Conservation (phyloP, 2,888 invertebrate genomes). For the Ctena decussata region DNA sequence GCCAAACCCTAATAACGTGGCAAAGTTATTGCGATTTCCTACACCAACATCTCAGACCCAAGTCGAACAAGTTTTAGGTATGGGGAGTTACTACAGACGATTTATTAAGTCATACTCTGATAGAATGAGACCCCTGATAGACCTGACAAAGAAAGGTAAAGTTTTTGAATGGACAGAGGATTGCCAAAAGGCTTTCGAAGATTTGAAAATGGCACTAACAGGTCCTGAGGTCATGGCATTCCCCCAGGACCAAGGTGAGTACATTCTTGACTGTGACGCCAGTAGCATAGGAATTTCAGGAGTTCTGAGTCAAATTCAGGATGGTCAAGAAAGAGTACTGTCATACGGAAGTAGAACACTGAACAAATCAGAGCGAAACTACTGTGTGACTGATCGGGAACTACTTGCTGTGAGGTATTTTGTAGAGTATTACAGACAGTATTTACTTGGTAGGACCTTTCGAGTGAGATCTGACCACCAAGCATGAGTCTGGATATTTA, state of each 20-base stretch:
- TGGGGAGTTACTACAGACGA: conserved; percentile 45
- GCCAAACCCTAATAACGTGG: conserved; percentile 17
- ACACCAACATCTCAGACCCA: conserved; percentile 31
- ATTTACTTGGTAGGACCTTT: conserved; percentile 16
- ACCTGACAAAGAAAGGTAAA: conserved; percentile 27
- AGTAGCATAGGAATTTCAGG: conserved; percentile 44
- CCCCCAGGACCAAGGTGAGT: conserved; percentile 22
- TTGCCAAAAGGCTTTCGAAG: conserved; percentile 28
- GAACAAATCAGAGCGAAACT: conserved; percentile 22
- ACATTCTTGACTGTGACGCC: conserved; percentile 50
- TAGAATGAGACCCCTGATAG: conserved; percentile 40
- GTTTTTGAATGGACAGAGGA: conserved; percentile 33
- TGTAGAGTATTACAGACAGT: conserved; percentile 31
- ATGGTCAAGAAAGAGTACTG: conserved; percentile 34
- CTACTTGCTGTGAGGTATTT: conserved; percentile 24
- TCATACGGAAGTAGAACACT: conserved; percentile 35
- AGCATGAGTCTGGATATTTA: conserved; percentile 21
- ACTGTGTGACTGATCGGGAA: conserved; percentile 34
- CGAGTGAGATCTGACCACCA: conserved; percentile 30
- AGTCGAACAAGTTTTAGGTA: conserved; percentile 48
- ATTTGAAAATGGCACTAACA: conserved; percentile 26
- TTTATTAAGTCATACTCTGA: conserved; percentile 30
- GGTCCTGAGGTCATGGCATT: conserved; percentile 40
- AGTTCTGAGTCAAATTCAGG: conserved; percentile 42
- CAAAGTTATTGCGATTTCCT: conserved; percentile 24